Conservation (phyloP, 2,888 invertebrate genomes). For the Melangyna quadrimaculata region DNA sequence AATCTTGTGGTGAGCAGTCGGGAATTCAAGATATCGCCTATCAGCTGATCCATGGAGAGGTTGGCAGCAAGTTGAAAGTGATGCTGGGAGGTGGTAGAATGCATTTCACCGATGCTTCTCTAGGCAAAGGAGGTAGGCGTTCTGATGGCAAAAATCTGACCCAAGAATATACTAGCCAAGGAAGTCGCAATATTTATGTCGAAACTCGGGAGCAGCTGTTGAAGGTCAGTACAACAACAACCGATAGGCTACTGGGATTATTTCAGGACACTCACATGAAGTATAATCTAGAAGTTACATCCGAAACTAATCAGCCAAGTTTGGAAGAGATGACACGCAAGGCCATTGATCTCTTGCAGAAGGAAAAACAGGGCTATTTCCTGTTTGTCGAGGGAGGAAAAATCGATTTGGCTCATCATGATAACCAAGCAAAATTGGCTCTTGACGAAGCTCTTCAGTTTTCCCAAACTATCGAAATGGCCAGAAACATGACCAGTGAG, state of each 20-base stretch:
- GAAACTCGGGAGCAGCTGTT: slow-evolving; percentile 82
- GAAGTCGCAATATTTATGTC: slow-evolving; percentile 81
- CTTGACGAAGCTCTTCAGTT: slow-evolving; percentile 84
- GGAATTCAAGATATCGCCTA: slow-evolving; percentile 87
- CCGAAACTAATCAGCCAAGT: slow-evolving; percentile 84
- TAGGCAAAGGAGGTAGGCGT: slow-evolving; percentile 82
- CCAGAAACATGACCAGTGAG: slow-evolving; percentile 83
- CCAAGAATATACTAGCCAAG: slow-evolving; percentile 84
- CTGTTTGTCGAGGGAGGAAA: slow-evolving; percentile 88
- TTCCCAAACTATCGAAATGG: slow-evolving; percentile 87
- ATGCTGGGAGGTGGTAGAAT: slow-evolving; percentile 89
- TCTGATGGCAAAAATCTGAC: slow-evolving; percentile 86
- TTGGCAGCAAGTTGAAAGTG: slow-evolving; percentile 87
- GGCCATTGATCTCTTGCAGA: slow-evolving; percentile 87
- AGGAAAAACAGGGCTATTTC: slow-evolving; percentile 87
- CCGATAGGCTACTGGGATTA: slow-evolving; percentile 85
- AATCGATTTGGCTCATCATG: slow-evolving; percentile 80
- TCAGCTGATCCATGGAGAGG: slow-evolving; percentile 85
- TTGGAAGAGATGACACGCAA: slow-evolving; percentile 90
- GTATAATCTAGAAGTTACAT: slow-evolving; percentile 85
- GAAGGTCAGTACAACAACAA: slow-evolving; percentile 79
- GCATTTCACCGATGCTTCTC: slow-evolving; percentile 84
- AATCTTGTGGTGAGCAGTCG: slow-evolving; percentile 80
- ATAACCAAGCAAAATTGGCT: slow-evolving; percentile 77
- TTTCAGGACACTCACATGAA: slow-evolving; percentile 86